A percentile compares a stretch with the other conserved stretches of the same genome.
These are phyloP conservation scores for Euzophera pinguis DNA, from an alignment of 2,888 invertebrate species.

Conservation along the genomic window DNA sequence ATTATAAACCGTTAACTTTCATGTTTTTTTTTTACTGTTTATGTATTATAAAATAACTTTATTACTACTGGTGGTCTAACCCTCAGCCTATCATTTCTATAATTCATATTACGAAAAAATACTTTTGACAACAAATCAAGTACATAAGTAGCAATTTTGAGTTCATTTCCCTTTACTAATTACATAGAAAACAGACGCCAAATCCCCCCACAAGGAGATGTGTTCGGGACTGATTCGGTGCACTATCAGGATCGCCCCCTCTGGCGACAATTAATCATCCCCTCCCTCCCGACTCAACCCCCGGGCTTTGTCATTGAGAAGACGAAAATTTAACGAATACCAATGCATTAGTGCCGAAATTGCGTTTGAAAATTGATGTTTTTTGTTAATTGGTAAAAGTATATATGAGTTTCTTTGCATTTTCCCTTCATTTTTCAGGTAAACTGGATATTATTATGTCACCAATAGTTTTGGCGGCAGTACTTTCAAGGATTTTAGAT, in stretches of 20 bases:
- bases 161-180: slow-evolving; percentile 7
- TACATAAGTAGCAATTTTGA: neutral
- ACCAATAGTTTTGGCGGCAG: too few relatives aligned
- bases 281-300: slow-evolving; percentile 21
- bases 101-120: too few relatives aligned
- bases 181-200: slow-evolving; percentile 9
- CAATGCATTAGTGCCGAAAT: slow-evolving; percentile 27
- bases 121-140: neutral
- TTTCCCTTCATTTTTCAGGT: too few relatives aligned
- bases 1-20: too few relatives aligned
- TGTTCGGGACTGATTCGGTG: slow-evolving; percentile 16
- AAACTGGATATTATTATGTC: too few relatives aligned
- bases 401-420: too few relatives aligned
- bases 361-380: slow-evolving; percentile 14
- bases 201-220: slow-evolving; percentile 11
- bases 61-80: too few relatives aligned
- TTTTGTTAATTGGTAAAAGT: neutral
- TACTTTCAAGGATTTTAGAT: too few relatives aligned
- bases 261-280: slow-evolving; percentile 37
- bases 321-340: slow-evolving; percentile 29
- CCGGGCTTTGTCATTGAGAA: slow-evolving; percentile 35
- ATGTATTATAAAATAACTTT: too few relatives aligned
- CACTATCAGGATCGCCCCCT: slow-evolving; percentile 24
- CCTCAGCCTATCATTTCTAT: too few relatives aligned
- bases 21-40: too few relatives aligned